phyloP scores from a whole-genome alignment of 2,797 vertebrate genomes.

The Crossoptilon crossoptilon region DNA sequence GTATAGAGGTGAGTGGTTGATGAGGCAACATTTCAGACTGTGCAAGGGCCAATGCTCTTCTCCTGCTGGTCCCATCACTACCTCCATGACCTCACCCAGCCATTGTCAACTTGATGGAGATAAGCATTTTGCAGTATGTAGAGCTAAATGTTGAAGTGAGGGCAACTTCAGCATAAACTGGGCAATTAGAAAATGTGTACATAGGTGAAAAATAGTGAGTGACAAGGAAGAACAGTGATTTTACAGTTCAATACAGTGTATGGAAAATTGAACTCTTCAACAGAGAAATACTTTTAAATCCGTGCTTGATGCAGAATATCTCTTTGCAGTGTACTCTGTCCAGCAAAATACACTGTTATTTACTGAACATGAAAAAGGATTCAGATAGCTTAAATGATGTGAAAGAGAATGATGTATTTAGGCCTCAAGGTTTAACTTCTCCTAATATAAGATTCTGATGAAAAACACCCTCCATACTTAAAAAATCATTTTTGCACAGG shows the following conservation, averaged over 20 bases:
- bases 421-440: background rate
- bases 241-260: background rate
- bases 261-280: background rate
- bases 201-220: background rate
- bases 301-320: background rate
- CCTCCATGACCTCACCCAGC: background rate
- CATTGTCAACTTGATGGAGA: accelerated
- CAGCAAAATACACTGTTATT: background rate
- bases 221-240: background rate
- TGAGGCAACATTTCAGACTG: background rate
- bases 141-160: background rate
- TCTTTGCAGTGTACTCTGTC: background rate
- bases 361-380: background rate
- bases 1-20: background rate
- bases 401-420: constrained; percentile 6
- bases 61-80: background rate
- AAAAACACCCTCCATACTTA: background rate
- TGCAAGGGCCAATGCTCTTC: background rate
- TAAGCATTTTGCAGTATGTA: accelerated
- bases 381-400: background rate
- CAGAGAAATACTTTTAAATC: background rate
- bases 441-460: background rate
- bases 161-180: background rate
- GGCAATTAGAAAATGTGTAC: background rate
- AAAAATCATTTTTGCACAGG: background rate